Evolutionary conservation across 2,888 invertebrate species (phyloP), one percentile per base, ranked within the genome.

Genomic region (Lumbricus terrestris): DNA sequence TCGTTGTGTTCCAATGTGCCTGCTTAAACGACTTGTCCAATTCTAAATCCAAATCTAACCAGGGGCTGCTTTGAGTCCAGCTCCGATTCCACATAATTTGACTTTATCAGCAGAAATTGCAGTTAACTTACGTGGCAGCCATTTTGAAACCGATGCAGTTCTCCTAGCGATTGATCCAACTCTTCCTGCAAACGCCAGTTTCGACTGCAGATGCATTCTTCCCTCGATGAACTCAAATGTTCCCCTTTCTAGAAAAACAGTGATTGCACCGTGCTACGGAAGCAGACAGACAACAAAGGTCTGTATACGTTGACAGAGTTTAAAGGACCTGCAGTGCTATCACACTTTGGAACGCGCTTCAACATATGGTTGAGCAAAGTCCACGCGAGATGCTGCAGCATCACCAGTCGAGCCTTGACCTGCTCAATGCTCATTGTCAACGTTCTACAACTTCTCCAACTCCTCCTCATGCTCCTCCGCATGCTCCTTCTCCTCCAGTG

Each of bases 151-250:
- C 69, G n/a, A n/a, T 3, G n/a, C 4, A n/a, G 69, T 29, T 69
- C 29, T 69, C 69, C 13, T 69, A 0, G n/a, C 69, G 69, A 69
- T 69, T 69, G 69, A 69, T n/a, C 11, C 29, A 69, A n/a, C 69
- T 69, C n/a, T 69, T 69, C 8, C n/a, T n/a, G n/a, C 69, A n/a
- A 69, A 69, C 69, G 69, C 69, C 69, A 29, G n/a, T 69, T 11
- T 69, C n/a, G 69, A 69, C 69, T 69, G 69, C 69, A 69, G 69
- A 69, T 69, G 69, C 69, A 69, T 69, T 69, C 69, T 69, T 69
- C 29, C 69, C 69, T n/a, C 1, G 69, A 69, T 23, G 5, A 6
- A 29, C 16, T 54, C 23, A 54, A 54, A 29, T 23, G 54, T 3
- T 69, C 8, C n/a, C 69, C 13, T 69, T n/a, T n/a, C 8, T 29